Conservation (phyloP, 1,140 invertebrate genomes). For the Carcinoscorpius rotundicauda region DNA sequence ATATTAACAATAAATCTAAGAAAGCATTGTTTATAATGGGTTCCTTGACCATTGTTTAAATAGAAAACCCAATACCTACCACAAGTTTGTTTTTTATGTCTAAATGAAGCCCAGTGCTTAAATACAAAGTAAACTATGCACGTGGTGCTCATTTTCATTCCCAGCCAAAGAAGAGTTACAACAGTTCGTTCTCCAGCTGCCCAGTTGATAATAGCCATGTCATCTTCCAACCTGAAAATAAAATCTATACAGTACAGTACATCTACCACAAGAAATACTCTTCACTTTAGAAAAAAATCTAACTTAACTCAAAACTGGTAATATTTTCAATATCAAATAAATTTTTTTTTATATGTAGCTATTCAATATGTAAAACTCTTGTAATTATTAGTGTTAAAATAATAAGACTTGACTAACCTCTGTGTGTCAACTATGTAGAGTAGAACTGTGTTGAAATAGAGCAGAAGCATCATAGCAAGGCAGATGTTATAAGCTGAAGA, state of each 20-base stretch:
- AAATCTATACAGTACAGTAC: neutral
- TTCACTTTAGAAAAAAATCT: no score
- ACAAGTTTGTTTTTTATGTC: neutral
- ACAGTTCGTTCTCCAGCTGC: slow-evolving; percentile 35
- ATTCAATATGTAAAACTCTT: neutral
- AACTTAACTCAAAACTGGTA: no score
- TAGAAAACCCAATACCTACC: no score
- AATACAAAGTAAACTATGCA: slow-evolving; percentile 36
- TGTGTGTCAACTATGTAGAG: slow-evolving; percentile 9
- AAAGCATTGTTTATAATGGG: no score
- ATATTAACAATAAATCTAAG: no score
- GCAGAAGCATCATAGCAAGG: slow-evolving; percentile 9
- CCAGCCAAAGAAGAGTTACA: slow-evolving; percentile 35
- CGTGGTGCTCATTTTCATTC: slow-evolving; percentile 32
- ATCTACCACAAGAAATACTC: no score
- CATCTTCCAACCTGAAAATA: slow-evolving; percentile 12
- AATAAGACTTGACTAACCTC: slow-evolving; percentile 11
- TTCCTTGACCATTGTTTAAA: no score
- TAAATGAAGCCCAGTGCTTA: slow-evolving; percentile 33
- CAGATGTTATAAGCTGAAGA: slow-evolving; percentile 15
- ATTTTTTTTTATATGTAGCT: neutral
- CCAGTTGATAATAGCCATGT: slow-evolving; percentile 23
- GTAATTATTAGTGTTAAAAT: neutral
- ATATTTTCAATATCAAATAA: neutral
- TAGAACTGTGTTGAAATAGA: slow-evolving; percentile 12